phyloP scores from a whole-genome alignment of 2,888 invertebrate species.

The Pollenia angustigena region DNA sequence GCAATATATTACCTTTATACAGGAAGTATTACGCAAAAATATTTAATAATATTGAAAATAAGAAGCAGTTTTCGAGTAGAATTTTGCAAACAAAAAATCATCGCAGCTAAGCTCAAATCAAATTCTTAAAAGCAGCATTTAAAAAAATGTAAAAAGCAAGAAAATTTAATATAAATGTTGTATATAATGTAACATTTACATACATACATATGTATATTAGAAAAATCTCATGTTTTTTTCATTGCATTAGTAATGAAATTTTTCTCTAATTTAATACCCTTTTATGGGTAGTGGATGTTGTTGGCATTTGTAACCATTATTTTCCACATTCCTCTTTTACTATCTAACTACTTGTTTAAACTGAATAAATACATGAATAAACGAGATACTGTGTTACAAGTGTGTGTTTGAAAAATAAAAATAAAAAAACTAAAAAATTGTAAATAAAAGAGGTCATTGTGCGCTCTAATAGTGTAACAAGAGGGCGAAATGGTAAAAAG shows the following conservation, averaged over 20 bases:
- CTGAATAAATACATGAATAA: conserved; percentile 7
- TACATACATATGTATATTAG: not conserved
- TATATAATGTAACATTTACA: not conserved
- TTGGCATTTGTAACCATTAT: conserved; percentile 25
- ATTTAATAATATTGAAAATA: conserved; percentile 51
- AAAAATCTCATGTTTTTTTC: conserved; percentile 12
- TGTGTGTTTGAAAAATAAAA: conserved; percentile 12
- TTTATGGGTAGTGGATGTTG: conserved; percentile 27
- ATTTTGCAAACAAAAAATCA: no score
- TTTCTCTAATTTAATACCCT: conserved; percentile 53
- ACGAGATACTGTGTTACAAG: not conserved
- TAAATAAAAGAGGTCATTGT: conserved; percentile 74
- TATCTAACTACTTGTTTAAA: not conserved
- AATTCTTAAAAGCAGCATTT: conserved; percentile 33
- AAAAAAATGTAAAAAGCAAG: not conserved
- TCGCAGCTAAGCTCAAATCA: conserved; percentile 38
- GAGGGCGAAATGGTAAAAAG: conserved; percentile 67
- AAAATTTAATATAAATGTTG: not conserved
- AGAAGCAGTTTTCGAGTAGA: not conserved
- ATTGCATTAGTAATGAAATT: conserved; percentile 50
- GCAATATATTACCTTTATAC: conserved; percentile 4
- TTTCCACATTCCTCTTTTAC: not conserved
- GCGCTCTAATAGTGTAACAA: conserved; percentile 66
- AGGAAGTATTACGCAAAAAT: not conserved
- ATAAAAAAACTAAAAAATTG: conserved; percentile 20